Conservation (phyloP, 2,113 vertebrate genomes). For the Rhynchomys soricoides region DNA sequence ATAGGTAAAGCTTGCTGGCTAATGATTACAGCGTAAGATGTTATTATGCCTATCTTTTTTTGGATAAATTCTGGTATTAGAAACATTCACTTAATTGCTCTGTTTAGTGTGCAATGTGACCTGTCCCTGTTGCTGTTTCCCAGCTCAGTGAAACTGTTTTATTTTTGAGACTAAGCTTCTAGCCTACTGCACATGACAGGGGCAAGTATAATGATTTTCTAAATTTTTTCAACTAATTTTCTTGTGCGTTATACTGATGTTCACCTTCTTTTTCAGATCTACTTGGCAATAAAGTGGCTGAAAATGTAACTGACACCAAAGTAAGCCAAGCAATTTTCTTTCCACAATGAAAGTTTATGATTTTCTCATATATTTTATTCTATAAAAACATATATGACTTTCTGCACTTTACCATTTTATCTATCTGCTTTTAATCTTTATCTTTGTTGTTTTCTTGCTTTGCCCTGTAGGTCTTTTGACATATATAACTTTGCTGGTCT, state of each 20-base stretch:
- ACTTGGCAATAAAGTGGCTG: background rate
- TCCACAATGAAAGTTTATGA: background rate
- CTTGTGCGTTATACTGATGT: background rate
- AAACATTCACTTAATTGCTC: background rate
- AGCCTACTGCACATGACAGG: background rate
- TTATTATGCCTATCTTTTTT: background rate
- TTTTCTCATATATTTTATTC: background rate
- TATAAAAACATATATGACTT: background rate
- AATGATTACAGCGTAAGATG: background rate
- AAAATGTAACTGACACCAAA: background rate
- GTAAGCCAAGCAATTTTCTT: background rate
- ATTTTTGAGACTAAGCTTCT: background rate
- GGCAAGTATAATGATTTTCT: background rate
- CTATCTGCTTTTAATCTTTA: background rate
- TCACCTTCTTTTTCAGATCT: background rate
- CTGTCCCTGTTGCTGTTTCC: background rate
- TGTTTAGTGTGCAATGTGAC: background rate
- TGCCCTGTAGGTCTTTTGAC: background rate
- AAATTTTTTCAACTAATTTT: background rate
- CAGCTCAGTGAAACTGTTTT: background rate
- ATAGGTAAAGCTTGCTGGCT: background rate
- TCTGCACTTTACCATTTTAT: background rate
- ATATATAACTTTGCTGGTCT: background rate
- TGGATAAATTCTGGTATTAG: background rate
- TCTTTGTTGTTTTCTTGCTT: background rate